Conservation (phyloP, 2,113 vertebrate species). For the Xerus inauris region DNA sequence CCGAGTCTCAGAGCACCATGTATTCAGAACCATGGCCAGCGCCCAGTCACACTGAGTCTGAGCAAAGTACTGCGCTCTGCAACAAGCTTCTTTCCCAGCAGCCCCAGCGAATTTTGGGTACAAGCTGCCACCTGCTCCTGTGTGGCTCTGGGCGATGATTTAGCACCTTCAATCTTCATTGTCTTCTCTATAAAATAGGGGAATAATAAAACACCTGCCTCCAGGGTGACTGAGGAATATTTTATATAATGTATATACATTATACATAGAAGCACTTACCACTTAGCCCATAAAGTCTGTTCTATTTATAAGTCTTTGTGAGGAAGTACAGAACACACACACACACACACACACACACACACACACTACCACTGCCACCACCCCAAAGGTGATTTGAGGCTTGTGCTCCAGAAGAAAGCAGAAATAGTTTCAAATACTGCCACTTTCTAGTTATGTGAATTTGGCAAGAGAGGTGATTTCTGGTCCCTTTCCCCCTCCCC, state of each 20-base stretch:
- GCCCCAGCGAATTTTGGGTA: background rate
- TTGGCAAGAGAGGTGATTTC: background rate
- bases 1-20: accelerated
- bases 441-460: background rate
- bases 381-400: background rate
- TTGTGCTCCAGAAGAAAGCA: background rate
- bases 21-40: conserved; percentile 44
- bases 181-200: conserved; percentile 23
- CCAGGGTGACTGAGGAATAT: background rate
- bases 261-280: conserved; percentile 44
- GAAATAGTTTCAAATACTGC: background rate
- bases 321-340: background rate
- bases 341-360: no score
- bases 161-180: conserved; percentile 42
- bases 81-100: background rate
- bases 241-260: conserved; percentile 6
- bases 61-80: accelerated
- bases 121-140: background rate
- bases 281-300: background rate
- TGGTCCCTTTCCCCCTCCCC: background rate
- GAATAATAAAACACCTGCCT: conserved; percentile 54
- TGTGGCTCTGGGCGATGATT: background rate
- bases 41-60: background rate
- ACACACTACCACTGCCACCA: background rate
- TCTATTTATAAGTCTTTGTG: conserved; percentile 20